These are phyloP conservation scores for Drosophila neoperkinsi DNA, from an alignment of 2,888 invertebrate species.

Conservation along the genomic window DNA sequence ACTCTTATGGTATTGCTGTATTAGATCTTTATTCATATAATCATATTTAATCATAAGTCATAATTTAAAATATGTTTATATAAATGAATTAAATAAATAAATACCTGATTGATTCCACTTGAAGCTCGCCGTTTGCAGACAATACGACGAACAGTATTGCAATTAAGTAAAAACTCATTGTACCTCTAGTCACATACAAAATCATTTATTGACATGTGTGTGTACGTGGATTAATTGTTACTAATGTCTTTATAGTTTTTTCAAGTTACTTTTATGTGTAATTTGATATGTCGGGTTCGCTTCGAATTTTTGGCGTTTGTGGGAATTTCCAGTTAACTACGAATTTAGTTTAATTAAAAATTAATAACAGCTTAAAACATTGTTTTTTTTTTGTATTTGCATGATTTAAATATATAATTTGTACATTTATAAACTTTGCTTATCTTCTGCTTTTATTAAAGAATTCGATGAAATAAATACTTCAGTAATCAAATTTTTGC, in stretches of 20 bases:
- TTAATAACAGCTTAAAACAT: not conserved
- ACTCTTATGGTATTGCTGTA: not conserved
- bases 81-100: constrained; percentile 9
- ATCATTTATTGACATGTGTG: constrained; percentile 29
- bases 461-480: not conserved
- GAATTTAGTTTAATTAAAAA: not conserved
- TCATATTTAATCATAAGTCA: not conserved
- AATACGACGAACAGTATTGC: constrained; percentile 36
- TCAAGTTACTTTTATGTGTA: not conserved
- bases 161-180: constrained; percentile 46
- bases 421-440: not conserved
- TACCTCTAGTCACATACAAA: constrained; percentile 51
- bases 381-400: not conserved
- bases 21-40: not conserved
- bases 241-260: constrained; percentile 1
- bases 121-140: constrained; percentile 21
- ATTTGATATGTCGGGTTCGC: not conserved
- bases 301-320: not conserved
- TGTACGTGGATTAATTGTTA: not conserved
- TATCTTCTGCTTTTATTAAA: not conserved
- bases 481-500: not conserved
- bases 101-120: constrained; percentile 29
- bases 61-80: not conserved
- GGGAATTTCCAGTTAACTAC: not conserved
- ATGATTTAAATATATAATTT: not conserved